These are phyloP conservation scores for Calcarius lapponicus DNA, from an alignment of 2,797 vertebrate genomes.

Conservation along the genomic window DNA sequence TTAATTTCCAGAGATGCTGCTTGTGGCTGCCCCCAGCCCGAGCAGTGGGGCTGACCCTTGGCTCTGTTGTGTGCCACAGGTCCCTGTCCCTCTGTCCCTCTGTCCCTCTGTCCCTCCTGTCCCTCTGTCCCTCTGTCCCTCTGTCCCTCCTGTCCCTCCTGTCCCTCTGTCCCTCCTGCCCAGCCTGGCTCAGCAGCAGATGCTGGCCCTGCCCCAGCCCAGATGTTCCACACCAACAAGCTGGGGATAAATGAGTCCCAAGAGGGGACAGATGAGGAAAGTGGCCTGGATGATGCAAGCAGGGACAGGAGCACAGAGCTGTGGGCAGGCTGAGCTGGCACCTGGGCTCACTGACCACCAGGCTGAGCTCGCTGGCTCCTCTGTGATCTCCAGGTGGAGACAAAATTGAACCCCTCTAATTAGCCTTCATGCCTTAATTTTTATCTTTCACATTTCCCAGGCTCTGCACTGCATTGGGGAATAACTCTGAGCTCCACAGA, in stretches of 20 bases:
- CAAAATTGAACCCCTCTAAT: background rate
- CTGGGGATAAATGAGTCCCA: background rate
- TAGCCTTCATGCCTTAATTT: background rate
- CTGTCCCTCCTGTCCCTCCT: background rate
- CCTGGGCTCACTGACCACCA: background rate
- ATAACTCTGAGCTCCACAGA: background rate
- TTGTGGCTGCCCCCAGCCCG: background rate
- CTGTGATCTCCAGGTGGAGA: background rate
- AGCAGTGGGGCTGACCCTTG: background rate
- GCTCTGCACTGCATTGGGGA: background rate
- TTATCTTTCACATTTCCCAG: background rate
- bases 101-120: background rate
- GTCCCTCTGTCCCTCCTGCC: background rate
- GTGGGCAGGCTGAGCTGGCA: background rate
- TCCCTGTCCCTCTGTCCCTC: background rate
- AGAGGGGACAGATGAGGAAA: background rate
- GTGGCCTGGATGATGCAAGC: background rate
- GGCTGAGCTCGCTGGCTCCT: background rate
- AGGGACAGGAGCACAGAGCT: background rate
- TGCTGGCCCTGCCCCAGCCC: background rate
- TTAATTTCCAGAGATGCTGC: background rate
- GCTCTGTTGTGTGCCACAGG: rapidly evolving
- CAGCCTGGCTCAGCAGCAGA: background rate
- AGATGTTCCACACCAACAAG: background rate
- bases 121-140: background rate